phyloP scores from a whole-genome alignment of 2,797 vertebrate genomes.

The Mionectes olivaceus region DNA sequence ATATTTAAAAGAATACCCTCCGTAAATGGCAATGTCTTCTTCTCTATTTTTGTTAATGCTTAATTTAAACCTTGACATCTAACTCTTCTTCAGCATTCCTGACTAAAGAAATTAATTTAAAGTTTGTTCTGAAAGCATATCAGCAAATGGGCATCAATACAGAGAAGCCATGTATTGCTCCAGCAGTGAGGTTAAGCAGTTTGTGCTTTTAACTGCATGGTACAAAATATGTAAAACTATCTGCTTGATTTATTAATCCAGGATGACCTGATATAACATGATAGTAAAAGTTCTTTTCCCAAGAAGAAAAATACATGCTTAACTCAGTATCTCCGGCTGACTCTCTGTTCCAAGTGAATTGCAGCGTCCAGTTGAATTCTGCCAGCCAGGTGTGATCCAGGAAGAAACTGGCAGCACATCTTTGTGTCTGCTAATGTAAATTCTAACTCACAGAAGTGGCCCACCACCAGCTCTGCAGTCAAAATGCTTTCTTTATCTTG shows the following conservation, averaged over 20 bases:
- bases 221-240: slow-evolving; percentile 29
- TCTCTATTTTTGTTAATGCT: slow-evolving; percentile 64
- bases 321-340: not conserved
- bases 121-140: slow-evolving; percentile 46
- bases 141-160: not conserved
- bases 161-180: slow-evolving; percentile 44
- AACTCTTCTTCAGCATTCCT: slow-evolving; percentile 2
- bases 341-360: not conserved
- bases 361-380: not conserved
- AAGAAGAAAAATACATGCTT: not conserved
- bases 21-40: slow-evolving; percentile 58
- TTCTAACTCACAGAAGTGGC: not conserved
- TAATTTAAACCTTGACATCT: slow-evolving; percentile 57
- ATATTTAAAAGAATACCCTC: not conserved
- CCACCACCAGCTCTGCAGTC: not conserved
- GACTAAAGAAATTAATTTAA: slow-evolving; percentile 21
- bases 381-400: not conserved
- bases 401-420: not conserved
- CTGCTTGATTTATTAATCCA: slow-evolving; percentile 24
- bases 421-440: not conserved
- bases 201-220: slow-evolving; percentile 21
- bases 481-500: not conserved
- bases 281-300: not conserved
- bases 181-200: slow-evolving; percentile 32
- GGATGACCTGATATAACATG: not conserved